Conservation (phyloP, 1,140 invertebrate species). For the Pararge aegeria region DNA sequence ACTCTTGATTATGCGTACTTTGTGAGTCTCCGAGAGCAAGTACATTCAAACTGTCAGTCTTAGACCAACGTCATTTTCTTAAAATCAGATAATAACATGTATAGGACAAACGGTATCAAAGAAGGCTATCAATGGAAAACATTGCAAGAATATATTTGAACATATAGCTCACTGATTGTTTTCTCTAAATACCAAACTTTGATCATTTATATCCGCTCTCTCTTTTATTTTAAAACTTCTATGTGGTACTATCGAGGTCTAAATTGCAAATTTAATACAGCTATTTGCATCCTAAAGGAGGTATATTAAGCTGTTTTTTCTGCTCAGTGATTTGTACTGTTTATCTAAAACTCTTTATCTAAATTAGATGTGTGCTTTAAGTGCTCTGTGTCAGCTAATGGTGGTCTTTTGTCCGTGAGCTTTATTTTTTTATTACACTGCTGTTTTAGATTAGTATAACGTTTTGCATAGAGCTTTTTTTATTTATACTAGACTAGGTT, state of each 20-base stretch:
- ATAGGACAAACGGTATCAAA: too few species aligned
- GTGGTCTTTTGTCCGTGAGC: slow-evolving; percentile 6
- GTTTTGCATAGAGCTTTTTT: too few species aligned
- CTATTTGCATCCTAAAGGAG: slow-evolving; percentile 71
- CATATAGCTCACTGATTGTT: too few species aligned
- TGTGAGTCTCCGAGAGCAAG: too few species aligned
- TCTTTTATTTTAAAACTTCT: slow-evolving; percentile 27
- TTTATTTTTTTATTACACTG: slow-evolving; percentile 6
- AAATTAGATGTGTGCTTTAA: slow-evolving; percentile 60
- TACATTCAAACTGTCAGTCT: too few species aligned
- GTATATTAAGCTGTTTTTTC: slow-evolving; percentile 59
- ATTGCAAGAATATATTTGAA: too few species aligned
- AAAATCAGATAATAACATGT: too few species aligned
- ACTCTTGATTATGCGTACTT: too few species aligned
- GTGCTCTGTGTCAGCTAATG: slow-evolving; percentile 18
- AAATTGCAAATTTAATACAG: slow-evolving; percentile 77
- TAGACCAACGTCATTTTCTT: too few species aligned
- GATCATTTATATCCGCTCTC: background rate
- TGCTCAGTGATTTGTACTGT: slow-evolving; percentile 64
- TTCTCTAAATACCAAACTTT: too few species aligned
- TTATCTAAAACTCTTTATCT: slow-evolving; percentile 65
- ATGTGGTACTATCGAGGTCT: slow-evolving; percentile 53
- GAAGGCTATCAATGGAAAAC: too few species aligned
- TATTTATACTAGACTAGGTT: too few species aligned
- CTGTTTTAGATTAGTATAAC: slow-evolving; percentile 14